These are phyloP conservation scores for Scelioninae gen. 1 DNA, from an alignment of 2,888 invertebrate species.

Conservation along the genomic window DNA sequence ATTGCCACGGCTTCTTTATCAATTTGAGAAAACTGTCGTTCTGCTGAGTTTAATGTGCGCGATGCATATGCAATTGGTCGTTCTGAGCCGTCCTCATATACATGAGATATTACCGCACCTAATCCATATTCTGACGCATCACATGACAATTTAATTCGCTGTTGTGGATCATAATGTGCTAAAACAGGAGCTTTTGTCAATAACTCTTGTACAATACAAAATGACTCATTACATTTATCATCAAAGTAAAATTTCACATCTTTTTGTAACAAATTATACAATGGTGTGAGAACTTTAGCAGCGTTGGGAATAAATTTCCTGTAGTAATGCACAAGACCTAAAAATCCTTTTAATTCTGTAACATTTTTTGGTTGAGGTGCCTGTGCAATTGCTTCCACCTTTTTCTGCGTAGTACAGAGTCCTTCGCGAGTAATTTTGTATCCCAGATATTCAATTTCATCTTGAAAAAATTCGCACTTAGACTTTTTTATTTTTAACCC, in stretches of 20 bases:
- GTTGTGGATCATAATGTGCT: slow-evolving; percentile 35
- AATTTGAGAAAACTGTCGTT: slow-evolving; percentile 72
- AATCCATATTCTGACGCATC: slow-evolving; percentile 54
- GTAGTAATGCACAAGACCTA: slow-evolving; percentile 41
- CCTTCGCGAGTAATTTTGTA: neutral
- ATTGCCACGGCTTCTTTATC: slow-evolving; percentile 57
- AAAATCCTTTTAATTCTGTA: neutral
- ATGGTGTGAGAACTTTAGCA: slow-evolving; percentile 1
- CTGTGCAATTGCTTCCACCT: neutral
- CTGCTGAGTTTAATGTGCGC: slow-evolving; percentile 32
- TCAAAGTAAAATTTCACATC: neutral
- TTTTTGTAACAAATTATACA: slow-evolving; percentile 6
- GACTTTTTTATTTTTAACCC: neutral
- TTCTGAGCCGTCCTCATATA: slow-evolving; percentile 14
- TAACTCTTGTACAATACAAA: neutral
- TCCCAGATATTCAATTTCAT: slow-evolving; percentile 4
- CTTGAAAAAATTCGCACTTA: neutral
- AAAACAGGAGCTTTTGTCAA: neutral
- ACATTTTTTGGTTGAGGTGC: neutral
- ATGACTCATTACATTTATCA: neutral
- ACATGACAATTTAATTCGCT: slow-evolving; percentile 42
- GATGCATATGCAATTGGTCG: slow-evolving; percentile 54
- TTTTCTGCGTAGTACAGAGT: slow-evolving; percentile 17
- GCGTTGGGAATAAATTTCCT: slow-evolving; percentile 16
- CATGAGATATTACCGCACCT: slow-evolving; percentile 36